Conservation (phyloP, 2,888 invertebrate genomes). For the Tortricodes alternella region DNA sequence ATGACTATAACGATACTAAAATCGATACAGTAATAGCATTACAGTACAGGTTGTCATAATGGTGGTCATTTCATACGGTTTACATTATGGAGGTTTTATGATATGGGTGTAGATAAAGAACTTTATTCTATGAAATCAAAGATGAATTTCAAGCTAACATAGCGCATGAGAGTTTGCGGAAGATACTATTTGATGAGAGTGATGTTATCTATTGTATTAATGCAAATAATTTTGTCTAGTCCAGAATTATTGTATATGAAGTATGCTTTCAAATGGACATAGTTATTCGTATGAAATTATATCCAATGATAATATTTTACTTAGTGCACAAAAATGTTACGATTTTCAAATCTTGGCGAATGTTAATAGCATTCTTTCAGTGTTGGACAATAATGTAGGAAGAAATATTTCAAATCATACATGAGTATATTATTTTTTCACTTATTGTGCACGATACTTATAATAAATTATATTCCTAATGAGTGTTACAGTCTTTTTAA, state of each 20-base stretch:
- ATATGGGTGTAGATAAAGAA: background rate
- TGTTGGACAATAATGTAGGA: constrained; percentile 77
- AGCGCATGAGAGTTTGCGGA: background rate
- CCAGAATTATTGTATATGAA: constrained; percentile 1
- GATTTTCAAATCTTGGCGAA: constrained; percentile 41
- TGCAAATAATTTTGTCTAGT: background rate
- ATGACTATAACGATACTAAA: too few relatives aligned
- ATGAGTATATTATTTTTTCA: constrained; percentile 34
- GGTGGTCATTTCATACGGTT: too few relatives aligned
- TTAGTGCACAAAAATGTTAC: constrained; percentile 19
- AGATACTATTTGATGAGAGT: background rate
- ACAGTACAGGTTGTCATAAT: too few relatives aligned
- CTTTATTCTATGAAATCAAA: background rate
- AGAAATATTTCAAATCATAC: constrained; percentile 43
- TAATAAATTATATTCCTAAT: constrained; percentile 32
- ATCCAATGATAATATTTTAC: constrained; percentile 7
- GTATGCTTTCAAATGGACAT: background rate
- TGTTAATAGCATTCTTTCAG: constrained; percentile 65
- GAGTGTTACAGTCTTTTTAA: constrained; percentile 61
- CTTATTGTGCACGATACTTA: constrained; percentile 36
- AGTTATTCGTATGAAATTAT: constrained; percentile 2
- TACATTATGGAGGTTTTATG: background rate
- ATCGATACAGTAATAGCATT: too few relatives aligned
- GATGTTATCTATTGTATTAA: background rate
- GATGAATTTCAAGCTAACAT: background rate